Evolutionary conservation across 2,888 invertebrate species (phyloP), one percentile per base, ranked within the genome.

Genomic region (Apeira syringaria): DNA sequence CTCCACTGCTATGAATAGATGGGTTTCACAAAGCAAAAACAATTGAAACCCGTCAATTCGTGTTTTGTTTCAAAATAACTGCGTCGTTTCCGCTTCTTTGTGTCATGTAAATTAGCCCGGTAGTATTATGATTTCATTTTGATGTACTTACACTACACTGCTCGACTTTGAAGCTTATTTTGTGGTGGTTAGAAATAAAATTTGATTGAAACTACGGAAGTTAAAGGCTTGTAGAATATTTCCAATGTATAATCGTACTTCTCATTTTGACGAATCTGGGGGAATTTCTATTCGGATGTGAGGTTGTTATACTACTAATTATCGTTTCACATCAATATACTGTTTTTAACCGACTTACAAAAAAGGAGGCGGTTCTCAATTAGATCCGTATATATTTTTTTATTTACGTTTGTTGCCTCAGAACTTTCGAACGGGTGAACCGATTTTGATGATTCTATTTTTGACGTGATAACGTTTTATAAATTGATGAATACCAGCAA

Each of bases 31-130:
- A 32, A 37, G 42, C 38, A 50, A 54, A 50, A 64, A 67, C 59
- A 66, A 61, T 59, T 38, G 39, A 47, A 48, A 39, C 49, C 50
- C 38, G 50, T 47, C 50, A 39, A 45, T 39, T 32, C 35, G 41
- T 46, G 45, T 58, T 58, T 56, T 54, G 45, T 52, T 33, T 47
- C 51, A 46, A 45, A 51, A 53, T 48, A 48, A 32, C 36, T 15
- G 6, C 31, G 20, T 44, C 47, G 32, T 42, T n/a, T 27, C 41
- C 39, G 39, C 25, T 53, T 53, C 46, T 46, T 51, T 54, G 47
- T 50, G 51, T 53, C 49, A 56, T 58, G 56, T 41, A 52, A 58
- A 58, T 58, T 42, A 54, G 41, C 45, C 49, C 43, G 18, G 25
- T 30, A 32, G 39, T 51, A 51, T 53, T 45, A 45, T 38, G 29